These are phyloP conservation scores for Camelus bactrianus DNA, from an alignment of 2,113 vertebrate genomes.

Conservation along the genomic window DNA sequence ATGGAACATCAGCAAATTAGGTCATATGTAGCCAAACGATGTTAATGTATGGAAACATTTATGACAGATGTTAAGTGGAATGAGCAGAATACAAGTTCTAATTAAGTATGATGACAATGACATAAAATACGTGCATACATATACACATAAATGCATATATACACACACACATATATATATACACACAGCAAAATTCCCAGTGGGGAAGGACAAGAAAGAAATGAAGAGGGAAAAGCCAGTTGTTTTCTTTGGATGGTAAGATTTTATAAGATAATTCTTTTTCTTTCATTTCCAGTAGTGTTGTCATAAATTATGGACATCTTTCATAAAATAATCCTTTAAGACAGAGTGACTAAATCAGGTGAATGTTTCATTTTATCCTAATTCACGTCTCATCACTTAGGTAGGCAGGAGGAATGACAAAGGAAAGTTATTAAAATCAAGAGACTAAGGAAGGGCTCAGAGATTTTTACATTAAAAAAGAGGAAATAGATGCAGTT, in stretches of 20 bases:
- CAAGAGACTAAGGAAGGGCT: background rate
- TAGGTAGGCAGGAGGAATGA: background rate
- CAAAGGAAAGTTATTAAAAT: background rate
- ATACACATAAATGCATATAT: background rate
- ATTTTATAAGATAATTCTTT: background rate
- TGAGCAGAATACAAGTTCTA: slow-evolving; percentile 4
- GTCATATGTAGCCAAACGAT: slow-evolving; percentile 28
- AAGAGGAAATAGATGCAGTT: background rate
- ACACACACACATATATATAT: too few relatives aligned
- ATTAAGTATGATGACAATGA: background rate
- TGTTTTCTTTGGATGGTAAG: background rate
- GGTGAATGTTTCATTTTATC: background rate
- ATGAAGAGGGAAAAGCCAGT: background rate
- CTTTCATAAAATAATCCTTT: slow-evolving; percentile 49
- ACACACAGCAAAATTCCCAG: too few relatives aligned
- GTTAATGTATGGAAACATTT: background rate
- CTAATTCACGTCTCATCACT: background rate
- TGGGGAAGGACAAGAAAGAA: background rate
- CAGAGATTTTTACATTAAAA: background rate
- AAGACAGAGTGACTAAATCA: background rate
- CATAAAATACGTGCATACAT: background rate
- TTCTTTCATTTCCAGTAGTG: background rate
- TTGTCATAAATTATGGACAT: background rate
- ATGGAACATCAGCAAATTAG: background rate
- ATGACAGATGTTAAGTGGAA: background rate